Percentiles rank a stretch among this genome's conserved stretches.
These are phyloP conservation scores for Lagorchestes hirsutus DNA, from an alignment of 2,797 vertebrate genomes.

Conservation along the genomic window DNA sequence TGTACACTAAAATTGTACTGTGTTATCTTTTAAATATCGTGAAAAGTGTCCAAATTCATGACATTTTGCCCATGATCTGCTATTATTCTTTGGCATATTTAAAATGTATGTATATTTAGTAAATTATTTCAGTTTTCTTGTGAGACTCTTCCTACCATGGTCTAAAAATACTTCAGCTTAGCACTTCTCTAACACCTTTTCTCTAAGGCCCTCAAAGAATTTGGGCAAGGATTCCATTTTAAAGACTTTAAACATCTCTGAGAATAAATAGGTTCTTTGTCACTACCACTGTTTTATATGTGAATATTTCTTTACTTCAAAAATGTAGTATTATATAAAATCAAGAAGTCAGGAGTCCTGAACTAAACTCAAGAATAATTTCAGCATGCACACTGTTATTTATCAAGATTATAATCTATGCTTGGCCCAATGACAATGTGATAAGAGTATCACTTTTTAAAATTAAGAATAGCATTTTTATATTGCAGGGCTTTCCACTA, in stretches of 20 bases:
- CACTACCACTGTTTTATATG: background rate
- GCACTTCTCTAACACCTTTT: conserved; percentile 1
- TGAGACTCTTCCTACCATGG: background rate
- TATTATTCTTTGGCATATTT: background rate
- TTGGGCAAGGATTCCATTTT: background rate
- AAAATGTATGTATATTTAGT: background rate
- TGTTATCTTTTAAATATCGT: background rate
- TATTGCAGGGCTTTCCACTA: background rate
- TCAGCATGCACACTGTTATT: background rate
- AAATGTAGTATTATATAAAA: background rate
- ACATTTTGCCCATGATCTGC: background rate
- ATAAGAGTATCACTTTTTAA: background rate
- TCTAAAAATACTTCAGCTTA: background rate
- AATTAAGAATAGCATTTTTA: background rate
- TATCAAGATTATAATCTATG: background rate
- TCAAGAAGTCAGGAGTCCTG: background rate
- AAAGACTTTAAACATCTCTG: background rate
- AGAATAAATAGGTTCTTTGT: background rate
- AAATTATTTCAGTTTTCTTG: background rate
- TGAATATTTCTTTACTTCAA: background rate
- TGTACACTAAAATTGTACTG: background rate
- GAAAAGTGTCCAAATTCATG: background rate
- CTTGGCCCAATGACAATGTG: background rate
- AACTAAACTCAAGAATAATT: background rate
- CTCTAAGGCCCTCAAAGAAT: background rate